phyloP scores from a whole-genome alignment of 2,113 vertebrate species.

The Tursiops truncatus region DNA sequence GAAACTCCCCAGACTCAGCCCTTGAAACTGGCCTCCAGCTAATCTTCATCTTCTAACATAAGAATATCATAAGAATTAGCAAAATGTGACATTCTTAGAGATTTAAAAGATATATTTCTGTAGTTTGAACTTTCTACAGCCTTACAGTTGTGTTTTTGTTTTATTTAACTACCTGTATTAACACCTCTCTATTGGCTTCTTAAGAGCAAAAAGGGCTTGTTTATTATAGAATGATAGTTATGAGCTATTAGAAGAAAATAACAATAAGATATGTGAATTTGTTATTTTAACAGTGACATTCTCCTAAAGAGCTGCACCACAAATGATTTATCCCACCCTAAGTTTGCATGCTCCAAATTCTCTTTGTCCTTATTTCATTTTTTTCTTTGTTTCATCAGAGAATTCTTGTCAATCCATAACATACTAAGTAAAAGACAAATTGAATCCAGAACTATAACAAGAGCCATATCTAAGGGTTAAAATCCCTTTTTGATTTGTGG shows the following conservation, averaged over 20 bases:
- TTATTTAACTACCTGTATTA: not conserved
- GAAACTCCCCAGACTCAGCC: not conserved
- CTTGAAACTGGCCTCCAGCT: not conserved
- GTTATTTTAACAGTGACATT: not conserved
- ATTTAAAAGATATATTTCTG: not conserved
- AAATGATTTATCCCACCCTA: not conserved
- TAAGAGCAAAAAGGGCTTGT: not conserved
- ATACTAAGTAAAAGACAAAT: not conserved
- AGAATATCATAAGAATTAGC: not conserved
- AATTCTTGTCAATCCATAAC: not conserved
- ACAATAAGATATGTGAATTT: not conserved
- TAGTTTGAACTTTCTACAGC: not conserved
- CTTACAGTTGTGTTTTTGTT: not conserved
- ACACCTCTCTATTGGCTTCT: not conserved
- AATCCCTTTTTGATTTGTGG: not conserved
- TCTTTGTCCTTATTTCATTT: not conserved
- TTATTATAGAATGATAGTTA: not conserved
- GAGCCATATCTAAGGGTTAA: not conserved
- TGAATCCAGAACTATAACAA: not conserved
- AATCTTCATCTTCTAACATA: not conserved
- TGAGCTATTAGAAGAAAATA: not conserved
- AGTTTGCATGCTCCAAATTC: not conserved
- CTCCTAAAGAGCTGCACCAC: not conserved
- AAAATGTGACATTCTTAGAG: not conserved
- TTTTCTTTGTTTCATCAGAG: not conserved